Base-by-base conservation (phyloP, 1,140 invertebrate genomes). In the Acromyrmex echinatior region DNA sequence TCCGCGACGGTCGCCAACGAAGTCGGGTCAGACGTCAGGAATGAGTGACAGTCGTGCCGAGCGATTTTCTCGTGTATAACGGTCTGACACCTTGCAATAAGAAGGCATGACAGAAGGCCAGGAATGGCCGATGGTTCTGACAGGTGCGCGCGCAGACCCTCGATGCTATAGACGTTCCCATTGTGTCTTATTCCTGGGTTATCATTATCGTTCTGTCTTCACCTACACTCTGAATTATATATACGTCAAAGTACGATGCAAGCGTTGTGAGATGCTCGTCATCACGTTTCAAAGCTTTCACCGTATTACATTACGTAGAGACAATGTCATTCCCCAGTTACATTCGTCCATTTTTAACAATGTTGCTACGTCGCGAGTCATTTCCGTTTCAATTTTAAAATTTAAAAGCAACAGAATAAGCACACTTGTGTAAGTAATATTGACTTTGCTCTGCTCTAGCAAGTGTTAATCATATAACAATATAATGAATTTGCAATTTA, bases 121-220 rank as follows among this genome's bases (percentile, higher is more conserved):
- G 89, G 25, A 87, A 88, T 87, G 45, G 88, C 81, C 71, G 87
- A 91, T 88, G 66, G 35, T 53, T 70, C 63, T 82, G 82, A 88
- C 89, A 90, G 63, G 66, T 62, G 87, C 78, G 73, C 89, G 79
- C 90, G 87, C 89, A 84, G 6, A 62, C 28, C 35, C 79, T 58
- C 16, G 66, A n/a, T 39, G 21, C 45, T 88, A 91, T 78, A 86
- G 82, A 88, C 77, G n/a, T 65, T 39, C 51, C 66, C 62, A 78
- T 90, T 88, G 71, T 90, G 74, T 53, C 81, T 91, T 88, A 90
- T 84, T 84, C 70, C 65, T 58, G 70, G 65, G 63, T 86, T 91
- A 91, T 91, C 88, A 88, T 91, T 91, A 90, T 90, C 86, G 76
- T 31, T 65, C 81, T 82, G 90, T 91, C 90, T 88, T 90, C 89